Conservation (phyloP, 2,888 invertebrate genomes). For the Agonopterix alstromeriana region DNA sequence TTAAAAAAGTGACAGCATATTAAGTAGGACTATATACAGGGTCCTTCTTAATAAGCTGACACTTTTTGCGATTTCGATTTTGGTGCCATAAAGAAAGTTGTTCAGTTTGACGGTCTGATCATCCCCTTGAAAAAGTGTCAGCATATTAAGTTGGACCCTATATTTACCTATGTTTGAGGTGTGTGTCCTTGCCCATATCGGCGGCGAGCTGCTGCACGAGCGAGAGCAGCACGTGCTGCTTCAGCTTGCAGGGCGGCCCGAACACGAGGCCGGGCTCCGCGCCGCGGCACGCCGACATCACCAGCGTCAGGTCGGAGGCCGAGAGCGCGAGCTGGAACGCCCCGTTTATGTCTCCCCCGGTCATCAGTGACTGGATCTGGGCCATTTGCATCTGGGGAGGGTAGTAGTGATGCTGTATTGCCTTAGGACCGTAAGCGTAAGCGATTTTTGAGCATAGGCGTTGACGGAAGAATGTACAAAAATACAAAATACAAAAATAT, state of each 20-base stretch:
- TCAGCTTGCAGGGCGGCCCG: conserved; percentile 81
- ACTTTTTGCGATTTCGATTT: no score
- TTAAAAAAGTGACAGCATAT: no score
- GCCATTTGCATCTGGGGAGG: conserved; percentile 75
- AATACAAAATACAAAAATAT: no score
- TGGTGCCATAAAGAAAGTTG: no score
- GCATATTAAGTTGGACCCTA: no score
- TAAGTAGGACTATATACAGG: no score
- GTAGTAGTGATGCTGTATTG: background rate
- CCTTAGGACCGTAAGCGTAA: background rate
- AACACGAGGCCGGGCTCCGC: conserved; percentile 89
- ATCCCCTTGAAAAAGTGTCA: no score
- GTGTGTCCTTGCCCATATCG: conserved; percentile 88
- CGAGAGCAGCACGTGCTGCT: conserved; percentile 93
- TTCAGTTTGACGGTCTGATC: no score
- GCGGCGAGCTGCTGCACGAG: conserved; percentile 96
- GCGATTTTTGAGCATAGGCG: no score
- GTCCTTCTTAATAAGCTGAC: no score
- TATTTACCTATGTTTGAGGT: conserved; percentile 49
- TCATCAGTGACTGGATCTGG: conserved; percentile 81
- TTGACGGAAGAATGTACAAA: no score
- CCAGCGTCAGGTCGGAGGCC: conserved; percentile 91
- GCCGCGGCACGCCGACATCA: conserved; percentile 90
- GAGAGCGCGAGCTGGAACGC: conserved; percentile 94
- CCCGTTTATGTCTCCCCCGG: conserved; percentile 86